Evolutionary conservation across 1,140 invertebrate species (phyloP).

Genomic region (Megalopta genalis): DNA sequence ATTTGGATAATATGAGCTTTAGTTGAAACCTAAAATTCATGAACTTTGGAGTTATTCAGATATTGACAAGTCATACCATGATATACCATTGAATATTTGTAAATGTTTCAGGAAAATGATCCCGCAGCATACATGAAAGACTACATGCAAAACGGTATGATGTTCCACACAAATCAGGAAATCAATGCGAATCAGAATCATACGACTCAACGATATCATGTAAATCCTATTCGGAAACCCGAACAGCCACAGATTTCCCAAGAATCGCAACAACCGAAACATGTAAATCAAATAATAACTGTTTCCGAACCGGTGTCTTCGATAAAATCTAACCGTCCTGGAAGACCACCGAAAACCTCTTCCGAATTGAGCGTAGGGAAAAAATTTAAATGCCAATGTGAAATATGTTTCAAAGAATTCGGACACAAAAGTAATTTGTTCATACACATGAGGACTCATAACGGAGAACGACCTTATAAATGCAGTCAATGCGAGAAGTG

Average conservation of each 20-base stretch:
- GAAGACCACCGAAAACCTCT: constrained; percentile 68
- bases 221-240: constrained; percentile 26
- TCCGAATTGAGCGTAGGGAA: constrained; percentile 61
- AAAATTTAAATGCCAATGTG: constrained; percentile 79
- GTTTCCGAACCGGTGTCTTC: constrained; percentile 22
- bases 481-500: constrained; percentile 86
- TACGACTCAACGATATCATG: constrained; percentile 45
- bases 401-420: constrained; percentile 82
- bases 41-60: not conserved
- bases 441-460: constrained; percentile 83
- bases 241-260: constrained; percentile 32
- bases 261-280: constrained; percentile 44
- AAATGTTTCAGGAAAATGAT: constrained; percentile 52
- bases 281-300: constrained; percentile 33
- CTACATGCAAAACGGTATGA: constrained; percentile 54
- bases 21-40: not conserved
- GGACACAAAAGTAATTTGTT: constrained; percentile 81
- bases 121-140: constrained; percentile 55
- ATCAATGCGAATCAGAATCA: constrained; percentile 37
- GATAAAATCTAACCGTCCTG: constrained; percentile 64
- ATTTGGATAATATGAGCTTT: no score
- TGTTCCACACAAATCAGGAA: constrained; percentile 56
- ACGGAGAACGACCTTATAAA: constrained; percentile 85
- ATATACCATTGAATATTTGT: not conserved
- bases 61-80: no score